Evolutionary conservation across 2,888 invertebrate genomes (phyloP), one percentile per base, ranked within the genome.

Genomic region (Cremastinae sp.): DNA sequence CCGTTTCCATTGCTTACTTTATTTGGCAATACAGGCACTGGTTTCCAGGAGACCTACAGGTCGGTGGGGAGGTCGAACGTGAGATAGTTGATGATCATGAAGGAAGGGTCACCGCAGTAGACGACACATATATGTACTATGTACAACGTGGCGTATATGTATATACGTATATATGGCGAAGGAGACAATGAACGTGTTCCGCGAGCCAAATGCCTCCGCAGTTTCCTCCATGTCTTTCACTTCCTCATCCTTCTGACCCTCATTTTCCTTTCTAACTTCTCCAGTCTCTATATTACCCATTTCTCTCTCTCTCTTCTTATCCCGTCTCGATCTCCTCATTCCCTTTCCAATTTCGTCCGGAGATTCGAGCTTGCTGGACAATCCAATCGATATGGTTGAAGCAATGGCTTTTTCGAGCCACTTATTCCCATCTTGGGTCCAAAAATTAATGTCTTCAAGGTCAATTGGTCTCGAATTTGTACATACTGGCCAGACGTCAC

Each of bases 161-260:
- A n/a, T n/a, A n/a, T n/a, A n/a, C n/a, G 28, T 28, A 28, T 28
- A 28, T 68, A 74, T 68, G 65, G 80, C 78, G 80, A 75, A 80
- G 75, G 78, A 83, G 85, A 86, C 85, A 85, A 86, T 86, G 83
- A 84, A 86, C 85, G 84, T 85, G 85, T 85, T 83, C 81, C 81
- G 86, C 77, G 84, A 85, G 81, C 84, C 82, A 86, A 86, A 80
- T 83, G 82, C 65, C 79, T 74, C 78, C 61, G 64, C 59, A 70
- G 54, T 78, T 54, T 43, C 65, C 76, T 68, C 71, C 45, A 14
- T 64, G 20, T 53, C 43, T 53, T 28, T 53, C 43, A 41, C 10
- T 58, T 41, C 41, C 58, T 41, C 58, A 58, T 58, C 41, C 58
- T 41, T 41, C 41, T 41, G 12, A 45, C 38, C 10, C 45, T 14